A percentile compares a stretch with the other conserved stretches of the same genome.
Evolutionary conservation across 2,797 vertebrate genomes (phyloP).

Genomic region (Lagocephalus sceleratus): DNA sequence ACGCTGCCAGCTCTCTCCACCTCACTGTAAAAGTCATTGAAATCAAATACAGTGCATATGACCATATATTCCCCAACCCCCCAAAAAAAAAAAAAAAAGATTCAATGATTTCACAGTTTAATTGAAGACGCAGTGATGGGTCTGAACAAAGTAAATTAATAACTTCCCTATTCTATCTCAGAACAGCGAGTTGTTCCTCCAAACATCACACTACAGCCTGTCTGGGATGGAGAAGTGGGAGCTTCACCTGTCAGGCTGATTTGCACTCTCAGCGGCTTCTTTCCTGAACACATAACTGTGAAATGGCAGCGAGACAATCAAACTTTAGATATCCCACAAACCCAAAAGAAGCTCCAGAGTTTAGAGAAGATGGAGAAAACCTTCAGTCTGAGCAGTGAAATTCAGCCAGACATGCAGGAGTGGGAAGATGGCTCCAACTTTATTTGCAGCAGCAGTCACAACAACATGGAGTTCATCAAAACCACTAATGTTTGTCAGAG

Average conservation of each 20-base stretch:
- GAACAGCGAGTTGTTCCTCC: background rate
- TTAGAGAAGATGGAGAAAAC: accelerated
- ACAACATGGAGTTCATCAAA: accelerated
- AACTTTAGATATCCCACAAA: accelerated
- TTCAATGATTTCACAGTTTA: background rate
- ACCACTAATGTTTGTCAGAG: slow-evolving; percentile 45
- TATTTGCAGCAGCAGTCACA: slow-evolving; percentile 39
- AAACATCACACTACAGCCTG: slow-evolving; percentile 50
- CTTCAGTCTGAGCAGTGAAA: slow-evolving; percentile 46
- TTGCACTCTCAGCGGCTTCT: slow-evolving; percentile 58
- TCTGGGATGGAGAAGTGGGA: slow-evolving; percentile 25
- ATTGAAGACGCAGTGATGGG: background rate
- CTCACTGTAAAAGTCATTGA: slow-evolving; percentile 17
- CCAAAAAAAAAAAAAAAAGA: background rate
- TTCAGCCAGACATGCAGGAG: slow-evolving; percentile 16
- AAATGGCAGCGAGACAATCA: slow-evolving; percentile 34
- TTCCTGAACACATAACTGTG: slow-evolving; percentile 30
- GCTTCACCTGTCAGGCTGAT: slow-evolving; percentile 46
- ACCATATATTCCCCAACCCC: background rate
- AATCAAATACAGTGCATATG: background rate
- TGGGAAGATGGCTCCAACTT: slow-evolving; percentile 31
- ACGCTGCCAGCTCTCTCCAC: slow-evolving; percentile 38
- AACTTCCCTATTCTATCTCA: slow-evolving; percentile 35
- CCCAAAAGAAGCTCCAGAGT: background rate
- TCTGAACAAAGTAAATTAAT: background rate